Conservation (phyloP, 2,113 vertebrate genomes). For the Microcebus ravelobensis region DNA sequence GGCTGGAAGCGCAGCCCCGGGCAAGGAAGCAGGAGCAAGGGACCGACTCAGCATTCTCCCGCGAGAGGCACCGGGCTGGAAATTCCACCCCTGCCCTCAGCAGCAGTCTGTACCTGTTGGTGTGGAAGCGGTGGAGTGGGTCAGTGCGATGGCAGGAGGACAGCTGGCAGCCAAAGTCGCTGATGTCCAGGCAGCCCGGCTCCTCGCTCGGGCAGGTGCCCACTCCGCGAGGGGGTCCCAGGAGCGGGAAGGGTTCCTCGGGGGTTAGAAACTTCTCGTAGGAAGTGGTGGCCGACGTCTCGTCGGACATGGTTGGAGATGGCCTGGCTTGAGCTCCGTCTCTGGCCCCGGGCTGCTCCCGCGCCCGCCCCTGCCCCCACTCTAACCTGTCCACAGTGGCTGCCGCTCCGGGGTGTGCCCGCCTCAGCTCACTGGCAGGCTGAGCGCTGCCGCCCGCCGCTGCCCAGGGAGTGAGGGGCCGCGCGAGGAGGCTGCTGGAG, state of each 20-base stretch:
- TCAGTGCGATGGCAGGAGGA: conserved; percentile 97
- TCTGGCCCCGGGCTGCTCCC: not conserved
- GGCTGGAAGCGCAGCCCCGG: not conserved
- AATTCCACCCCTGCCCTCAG: not conserved
- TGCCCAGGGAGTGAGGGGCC: not conserved
- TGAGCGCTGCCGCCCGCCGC: not conserved
- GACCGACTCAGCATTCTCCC: not conserved
- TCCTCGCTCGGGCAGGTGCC: conserved; percentile 90
- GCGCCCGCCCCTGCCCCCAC: conserved; percentile 51
- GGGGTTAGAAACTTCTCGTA: conserved; percentile 96
- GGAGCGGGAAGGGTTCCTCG: conserved; percentile 93
- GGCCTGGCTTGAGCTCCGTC: not conserved
- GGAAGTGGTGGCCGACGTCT: conserved; percentile 50
- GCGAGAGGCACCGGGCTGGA: too few relatives aligned
- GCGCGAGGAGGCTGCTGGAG: not conserved
- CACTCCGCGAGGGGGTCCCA: conserved; percentile 87
- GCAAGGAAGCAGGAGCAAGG: not conserved
- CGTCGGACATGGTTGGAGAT: conserved; percentile 42
- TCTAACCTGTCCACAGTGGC: conserved; percentile 49
- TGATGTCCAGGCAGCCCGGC: conserved; percentile 94
- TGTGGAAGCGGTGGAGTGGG: conserved; percentile 94
- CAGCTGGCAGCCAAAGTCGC: conserved; percentile 95
- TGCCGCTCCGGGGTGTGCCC: not conserved
- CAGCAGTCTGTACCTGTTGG: conserved; percentile 88
- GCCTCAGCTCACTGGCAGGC: not conserved